A percentile compares a stretch with the other conserved stretches of the same genome.
Conservation (phyloP, 2,113 vertebrate species). For the Saguinus imperator region DNA sequence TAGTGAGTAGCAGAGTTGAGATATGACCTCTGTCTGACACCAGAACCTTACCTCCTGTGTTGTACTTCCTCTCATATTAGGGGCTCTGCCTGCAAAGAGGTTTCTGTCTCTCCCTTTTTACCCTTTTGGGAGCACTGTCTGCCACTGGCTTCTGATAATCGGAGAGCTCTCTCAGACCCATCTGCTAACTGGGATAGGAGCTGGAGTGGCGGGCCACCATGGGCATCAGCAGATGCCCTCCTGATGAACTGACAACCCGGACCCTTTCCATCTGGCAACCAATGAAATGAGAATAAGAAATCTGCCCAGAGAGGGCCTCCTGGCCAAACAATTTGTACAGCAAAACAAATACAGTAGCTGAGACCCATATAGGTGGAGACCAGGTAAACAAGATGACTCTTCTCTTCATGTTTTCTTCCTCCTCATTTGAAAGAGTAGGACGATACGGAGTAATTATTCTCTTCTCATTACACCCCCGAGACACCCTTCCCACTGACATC, state of each 20-base stretch:
- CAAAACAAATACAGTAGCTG: conserved; percentile 16
- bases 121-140: not conserved
- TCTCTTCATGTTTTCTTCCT: conserved; percentile 34
- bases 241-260: conserved; percentile 13
- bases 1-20: not conserved
- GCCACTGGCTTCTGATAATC: not conserved
- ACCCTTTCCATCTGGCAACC: not conserved
- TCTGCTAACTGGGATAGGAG: not conserved
- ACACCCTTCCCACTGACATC: not conserved
- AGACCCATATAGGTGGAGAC: not conserved
- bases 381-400: conserved; percentile 24
- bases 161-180: not conserved
- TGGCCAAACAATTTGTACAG: not conserved
- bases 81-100: not conserved
- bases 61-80: not conserved
- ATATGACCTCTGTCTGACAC: not conserved
- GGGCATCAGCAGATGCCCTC: not conserved
- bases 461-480: not conserved
- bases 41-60: not conserved
- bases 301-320: not conserved
- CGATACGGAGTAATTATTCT: not conserved
- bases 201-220: not conserved
- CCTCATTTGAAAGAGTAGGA: not conserved
- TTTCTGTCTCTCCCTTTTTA: not conserved
- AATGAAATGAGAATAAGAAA: conserved; percentile 20